A percentile compares a stretch with the other conserved stretches of the same genome.
Evolutionary conservation across 2,113 vertebrate genomes (phyloP).

Genomic region (Crotalus helleri): DNA sequence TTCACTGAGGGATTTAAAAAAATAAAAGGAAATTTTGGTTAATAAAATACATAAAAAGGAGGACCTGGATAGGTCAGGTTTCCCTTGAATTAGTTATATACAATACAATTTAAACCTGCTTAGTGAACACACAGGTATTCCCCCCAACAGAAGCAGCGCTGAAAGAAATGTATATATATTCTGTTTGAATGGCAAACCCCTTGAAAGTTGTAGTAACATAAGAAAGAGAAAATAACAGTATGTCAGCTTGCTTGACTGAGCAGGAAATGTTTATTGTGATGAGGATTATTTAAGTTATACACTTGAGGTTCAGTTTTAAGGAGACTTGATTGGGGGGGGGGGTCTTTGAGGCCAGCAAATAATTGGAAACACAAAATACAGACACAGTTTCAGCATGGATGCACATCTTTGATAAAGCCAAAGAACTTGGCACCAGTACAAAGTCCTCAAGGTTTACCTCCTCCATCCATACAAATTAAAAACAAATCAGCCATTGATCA

Average conservation of each 20-base stretch:
- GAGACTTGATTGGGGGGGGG: background rate
- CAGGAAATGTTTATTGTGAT: conserved; percentile 14
- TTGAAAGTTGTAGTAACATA: background rate
- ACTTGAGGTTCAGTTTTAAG: conserved; percentile 15
- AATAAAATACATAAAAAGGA: background rate
- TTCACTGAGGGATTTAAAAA: conserved; percentile 13
- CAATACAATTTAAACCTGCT: background rate
- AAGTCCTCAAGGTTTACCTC: conserved; percentile 8
- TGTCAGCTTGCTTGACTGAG: conserved; percentile 12
- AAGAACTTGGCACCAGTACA: conserved; percentile 28
- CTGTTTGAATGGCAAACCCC: background rate
- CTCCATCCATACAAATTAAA: background rate
- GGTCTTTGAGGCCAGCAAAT: conserved; percentile 27
- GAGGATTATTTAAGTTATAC: conserved; percentile 18
- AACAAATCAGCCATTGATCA: conserved; percentile 29
- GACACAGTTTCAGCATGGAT: conserved; percentile 8
- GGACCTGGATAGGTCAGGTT: conserved; percentile 9
- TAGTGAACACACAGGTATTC: conserved; percentile 16
- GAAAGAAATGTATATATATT: background rate
- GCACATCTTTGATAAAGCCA: conserved; percentile 28
- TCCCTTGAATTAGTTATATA: background rate
- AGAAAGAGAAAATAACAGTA: background rate
- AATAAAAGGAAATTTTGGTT: background rate
- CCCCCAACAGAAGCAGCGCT: background rate
- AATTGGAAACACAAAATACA: background rate